Evolutionary conservation across 2,888 invertebrate species (phyloP), one percentile per base, ranked within the genome.

Genomic region (Marronus borbonicus): DNA sequence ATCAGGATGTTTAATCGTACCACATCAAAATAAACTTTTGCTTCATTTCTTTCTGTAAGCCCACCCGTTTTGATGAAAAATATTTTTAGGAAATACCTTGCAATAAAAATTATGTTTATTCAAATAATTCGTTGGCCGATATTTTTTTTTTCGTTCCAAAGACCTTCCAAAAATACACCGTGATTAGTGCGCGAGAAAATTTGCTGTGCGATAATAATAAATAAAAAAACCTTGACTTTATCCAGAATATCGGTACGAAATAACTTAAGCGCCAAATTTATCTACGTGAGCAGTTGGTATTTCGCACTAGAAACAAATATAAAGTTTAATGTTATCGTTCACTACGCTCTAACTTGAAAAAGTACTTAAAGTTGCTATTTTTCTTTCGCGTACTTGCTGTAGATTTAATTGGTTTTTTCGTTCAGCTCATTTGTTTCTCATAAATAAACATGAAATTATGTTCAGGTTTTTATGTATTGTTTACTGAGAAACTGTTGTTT

Each of bases 21-120:
- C 60, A n/a, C 39, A 70, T 70, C 70, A 74, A 74, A 74, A 74
- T 74, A 74, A 74, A 74, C 72, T 74, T 39, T 74, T 74, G 72
- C 58, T 39, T 74, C 62, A 60, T 49, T 62, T 74, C 60, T 74
- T 44, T 74, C 60, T 20, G 7, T 74, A 28, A 17, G 52, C 14
- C 55, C 49, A 14, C 60, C 12, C 72, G n/a, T 60, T 74, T 49
- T 55, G 17, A 39, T 62, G 72, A 70, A 44, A 60, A 39, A 74
- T 58, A 44, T 60, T 74, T 74, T 74, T 60, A 74, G 60, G 60
- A 39, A 74, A 70, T 74, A 17, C 39, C 39, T 20, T n/a, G 17
- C 39, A 39, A 24, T 58, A 58, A 58, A 72, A 44, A 44, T 20
- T 44, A 66, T 66, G 66, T 66, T 66, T 66, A 66, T 66, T 17